These are phyloP conservation scores for Caenorhabditis becei DNA, from an alignment of 2,888 invertebrate genomes.

Conservation along the genomic window DNA sequence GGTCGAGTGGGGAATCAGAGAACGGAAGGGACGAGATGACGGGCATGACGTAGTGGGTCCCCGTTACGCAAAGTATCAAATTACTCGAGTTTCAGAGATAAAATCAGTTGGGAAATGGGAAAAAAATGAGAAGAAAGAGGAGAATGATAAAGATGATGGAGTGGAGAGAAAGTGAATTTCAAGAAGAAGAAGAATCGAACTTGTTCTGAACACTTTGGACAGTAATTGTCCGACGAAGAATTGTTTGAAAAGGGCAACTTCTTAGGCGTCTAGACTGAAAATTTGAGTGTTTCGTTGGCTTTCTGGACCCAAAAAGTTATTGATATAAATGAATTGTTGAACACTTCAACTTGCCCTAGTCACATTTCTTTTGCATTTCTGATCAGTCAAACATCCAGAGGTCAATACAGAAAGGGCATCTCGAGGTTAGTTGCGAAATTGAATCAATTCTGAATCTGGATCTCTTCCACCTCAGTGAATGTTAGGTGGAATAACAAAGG, in stretches of 20 bases:
- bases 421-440: neutral
- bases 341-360: neutral
- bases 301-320: neutral
- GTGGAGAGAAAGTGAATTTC: constrained; percentile 4
- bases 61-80: neutral
- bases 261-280: neutral
- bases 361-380: neutral
- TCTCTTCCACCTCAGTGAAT: neutral
- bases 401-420: neutral
- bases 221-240: neutral
- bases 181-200: neutral
- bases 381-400: neutral
- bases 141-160: constrained; percentile 18
- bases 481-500: neutral
- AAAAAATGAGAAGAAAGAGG: constrained; percentile 6
- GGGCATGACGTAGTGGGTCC: neutral
- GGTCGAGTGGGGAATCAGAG: neutral
- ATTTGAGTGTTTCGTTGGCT: no score
- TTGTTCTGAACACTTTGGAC: neutral
- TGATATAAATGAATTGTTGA: neutral
- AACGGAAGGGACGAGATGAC: neutral
- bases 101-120: neutral
- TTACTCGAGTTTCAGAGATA: neutral
- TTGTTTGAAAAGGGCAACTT: neutral
- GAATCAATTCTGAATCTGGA: neutral